Conservation (phyloP, 1,140 invertebrate species). For the Zaprionus vittiger region DNA sequence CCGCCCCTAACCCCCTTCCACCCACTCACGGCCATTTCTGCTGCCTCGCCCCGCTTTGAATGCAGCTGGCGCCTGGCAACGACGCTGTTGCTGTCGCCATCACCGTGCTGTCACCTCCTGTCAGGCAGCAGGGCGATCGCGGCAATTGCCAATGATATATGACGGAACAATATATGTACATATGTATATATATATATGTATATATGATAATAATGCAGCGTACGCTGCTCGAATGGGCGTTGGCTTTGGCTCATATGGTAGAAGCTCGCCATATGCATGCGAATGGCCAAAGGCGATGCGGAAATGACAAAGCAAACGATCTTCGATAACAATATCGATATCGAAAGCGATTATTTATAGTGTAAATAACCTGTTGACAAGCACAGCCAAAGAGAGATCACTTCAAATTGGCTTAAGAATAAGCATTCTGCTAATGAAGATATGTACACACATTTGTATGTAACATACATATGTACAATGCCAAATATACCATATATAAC, state of each 20-base stretch:
- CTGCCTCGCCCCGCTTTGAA: background rate
- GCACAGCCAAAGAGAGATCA: background rate
- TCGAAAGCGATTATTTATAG: background rate
- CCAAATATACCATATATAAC: too few relatives aligned
- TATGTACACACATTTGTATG: background rate
- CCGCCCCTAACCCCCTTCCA: background rate
- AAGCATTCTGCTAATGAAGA: background rate
- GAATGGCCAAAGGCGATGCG: conserved; percentile 32
- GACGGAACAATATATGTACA: conserved; percentile 29
- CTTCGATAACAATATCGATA: conserved; percentile 17
- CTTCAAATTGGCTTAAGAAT: background rate
- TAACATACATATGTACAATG: too few relatives aligned
- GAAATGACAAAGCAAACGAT: conserved; percentile 29
- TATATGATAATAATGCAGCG: conserved; percentile 11
- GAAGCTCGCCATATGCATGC: conserved; percentile 27
- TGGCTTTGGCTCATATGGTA: conserved; percentile 22
- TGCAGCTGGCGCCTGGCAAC: conserved; percentile 33
- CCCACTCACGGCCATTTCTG: background rate
- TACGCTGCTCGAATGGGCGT: conserved; percentile 28
- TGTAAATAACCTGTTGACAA: background rate
- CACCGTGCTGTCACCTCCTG: conserved; percentile 6
- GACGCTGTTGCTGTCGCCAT: conserved; percentile 4
- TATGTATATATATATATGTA: background rate
- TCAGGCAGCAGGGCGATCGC: conserved; percentile 17
- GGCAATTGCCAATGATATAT: conserved; percentile 40